phyloP scores from a whole-genome alignment of 2,888 invertebrate species.

The Apodemia zela region DNA sequence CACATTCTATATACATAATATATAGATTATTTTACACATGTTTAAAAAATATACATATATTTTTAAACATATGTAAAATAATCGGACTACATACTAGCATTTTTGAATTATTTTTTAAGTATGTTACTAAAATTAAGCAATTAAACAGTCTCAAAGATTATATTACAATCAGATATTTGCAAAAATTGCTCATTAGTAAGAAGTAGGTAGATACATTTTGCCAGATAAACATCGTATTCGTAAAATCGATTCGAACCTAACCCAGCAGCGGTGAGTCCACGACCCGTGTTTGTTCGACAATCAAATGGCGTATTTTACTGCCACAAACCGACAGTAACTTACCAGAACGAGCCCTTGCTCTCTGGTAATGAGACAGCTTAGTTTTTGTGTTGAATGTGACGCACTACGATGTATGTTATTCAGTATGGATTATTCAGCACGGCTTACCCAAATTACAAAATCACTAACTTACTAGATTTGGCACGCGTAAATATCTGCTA shows the following conservation, averaged over 20 bases:
- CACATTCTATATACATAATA: too few relatives aligned
- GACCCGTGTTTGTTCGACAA: conserved; percentile 58
- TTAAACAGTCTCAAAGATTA: conserved; percentile 34
- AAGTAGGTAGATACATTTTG: conserved; percentile 23
- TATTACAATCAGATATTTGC: conserved; percentile 26
- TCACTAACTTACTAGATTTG: conserved; percentile 1
- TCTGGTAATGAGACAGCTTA: conserved; percentile 67
- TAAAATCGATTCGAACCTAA: conserved; percentile 39
- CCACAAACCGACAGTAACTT: conserved; percentile 61
- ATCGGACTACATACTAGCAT: not conserved
- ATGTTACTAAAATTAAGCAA: conserved; percentile 45
- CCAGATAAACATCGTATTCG: conserved; percentile 42
- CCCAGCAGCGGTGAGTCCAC: conserved; percentile 22
- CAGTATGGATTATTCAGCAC: not conserved
- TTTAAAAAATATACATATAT: too few relatives aligned
- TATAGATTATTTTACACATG: too few relatives aligned
- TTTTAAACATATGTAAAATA: too few relatives aligned
- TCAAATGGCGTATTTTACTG: conserved; percentile 68
- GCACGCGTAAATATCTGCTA: not conserved
- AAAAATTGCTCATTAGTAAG: conserved; percentile 32
- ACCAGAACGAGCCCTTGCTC: conserved; percentile 64
- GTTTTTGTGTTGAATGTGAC: conserved; percentile 60
- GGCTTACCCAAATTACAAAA: not conserved
- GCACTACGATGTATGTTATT: conserved; percentile 14
- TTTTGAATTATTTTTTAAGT: conserved; percentile 14